A percentile compares a stretch with the other conserved stretches of the same genome.
phyloP scores from a whole-genome alignment of 2,888 invertebrate species.

The Xestoiulus laeticollis region DNA sequence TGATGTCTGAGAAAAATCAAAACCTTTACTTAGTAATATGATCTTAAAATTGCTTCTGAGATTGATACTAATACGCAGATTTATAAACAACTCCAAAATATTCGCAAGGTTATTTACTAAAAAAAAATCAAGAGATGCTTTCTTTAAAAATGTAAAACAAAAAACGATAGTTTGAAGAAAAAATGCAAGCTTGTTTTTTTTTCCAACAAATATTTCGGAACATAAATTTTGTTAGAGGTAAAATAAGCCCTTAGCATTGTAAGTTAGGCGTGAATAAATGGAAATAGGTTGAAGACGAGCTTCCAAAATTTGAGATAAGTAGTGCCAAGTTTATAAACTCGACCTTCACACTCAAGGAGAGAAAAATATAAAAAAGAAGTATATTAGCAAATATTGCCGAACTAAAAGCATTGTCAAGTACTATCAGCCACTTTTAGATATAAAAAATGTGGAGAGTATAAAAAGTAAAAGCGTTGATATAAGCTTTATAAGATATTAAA shows the following conservation, averaged over 20 bases:
- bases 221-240: neutral
- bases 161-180: neutral
- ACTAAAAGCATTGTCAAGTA: constrained; percentile 28
- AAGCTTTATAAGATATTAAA: neutral
- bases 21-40: neutral
- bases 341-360: neutral
- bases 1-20: neutral
- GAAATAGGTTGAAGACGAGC: neutral
- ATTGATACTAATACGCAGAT: neutral
- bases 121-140: neutral
- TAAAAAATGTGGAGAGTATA: neutral
- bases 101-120: neutral
- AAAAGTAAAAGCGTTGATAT: constrained; percentile 19
- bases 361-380: neutral
- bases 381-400: constrained; percentile 21
- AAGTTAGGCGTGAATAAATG: neutral
- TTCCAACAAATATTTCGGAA: neutral
- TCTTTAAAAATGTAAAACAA: neutral
- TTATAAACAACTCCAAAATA: neutral
- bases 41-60: neutral
- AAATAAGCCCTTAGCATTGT: neutral
- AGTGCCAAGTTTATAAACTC: constrained; percentile 1
- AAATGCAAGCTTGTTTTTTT: neutral
- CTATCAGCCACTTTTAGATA: constrained; percentile 20
- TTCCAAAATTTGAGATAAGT: neutral